These are phyloP conservation scores for Strigamia maritima DNA, from an alignment of 2,888 invertebrate species.

Conservation along the genomic window DNA sequence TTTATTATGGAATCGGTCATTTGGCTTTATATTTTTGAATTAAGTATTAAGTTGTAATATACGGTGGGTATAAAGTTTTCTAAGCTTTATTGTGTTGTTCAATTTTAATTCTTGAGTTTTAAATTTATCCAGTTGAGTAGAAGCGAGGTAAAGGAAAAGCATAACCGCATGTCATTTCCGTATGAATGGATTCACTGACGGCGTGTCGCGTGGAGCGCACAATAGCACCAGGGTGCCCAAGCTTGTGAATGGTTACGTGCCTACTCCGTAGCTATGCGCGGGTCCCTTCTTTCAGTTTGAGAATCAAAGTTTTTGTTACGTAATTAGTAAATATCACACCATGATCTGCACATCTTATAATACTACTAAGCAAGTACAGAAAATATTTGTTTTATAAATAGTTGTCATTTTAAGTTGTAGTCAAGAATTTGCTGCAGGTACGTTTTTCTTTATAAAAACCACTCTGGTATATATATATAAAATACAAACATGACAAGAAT, in stretches of 20 bases:
- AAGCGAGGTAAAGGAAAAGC: not conserved
- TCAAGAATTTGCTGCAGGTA: too few species aligned
- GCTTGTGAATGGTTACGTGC: not conserved
- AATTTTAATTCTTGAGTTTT: not conserved
- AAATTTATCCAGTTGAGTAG: not conserved
- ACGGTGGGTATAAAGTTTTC: not conserved
- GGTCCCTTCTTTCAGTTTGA: not conserved
- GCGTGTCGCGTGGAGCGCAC: not conserved
- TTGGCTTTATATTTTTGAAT: too few species aligned
- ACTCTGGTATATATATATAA: too few species aligned
- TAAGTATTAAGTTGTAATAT: too few species aligned
- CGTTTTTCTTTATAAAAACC: too few species aligned
- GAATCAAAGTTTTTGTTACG: not conserved
- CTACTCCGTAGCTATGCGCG: not conserved
- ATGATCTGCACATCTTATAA: not conserved
- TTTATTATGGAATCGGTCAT: too few species aligned
- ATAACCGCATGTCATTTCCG: slow-evolving; percentile 4
- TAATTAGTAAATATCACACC: not conserved
- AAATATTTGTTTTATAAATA: too few species aligned
- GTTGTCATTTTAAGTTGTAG: too few species aligned
- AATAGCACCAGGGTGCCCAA: not conserved
- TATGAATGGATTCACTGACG: not conserved
- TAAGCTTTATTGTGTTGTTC: not conserved
- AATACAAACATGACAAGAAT: too few species aligned
- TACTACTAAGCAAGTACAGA: too few species aligned